Evolutionary conservation across 1,140 invertebrate species (phyloP), one percentile per base, ranked within the genome.

Genomic region (Drosophila insularis): DNA sequence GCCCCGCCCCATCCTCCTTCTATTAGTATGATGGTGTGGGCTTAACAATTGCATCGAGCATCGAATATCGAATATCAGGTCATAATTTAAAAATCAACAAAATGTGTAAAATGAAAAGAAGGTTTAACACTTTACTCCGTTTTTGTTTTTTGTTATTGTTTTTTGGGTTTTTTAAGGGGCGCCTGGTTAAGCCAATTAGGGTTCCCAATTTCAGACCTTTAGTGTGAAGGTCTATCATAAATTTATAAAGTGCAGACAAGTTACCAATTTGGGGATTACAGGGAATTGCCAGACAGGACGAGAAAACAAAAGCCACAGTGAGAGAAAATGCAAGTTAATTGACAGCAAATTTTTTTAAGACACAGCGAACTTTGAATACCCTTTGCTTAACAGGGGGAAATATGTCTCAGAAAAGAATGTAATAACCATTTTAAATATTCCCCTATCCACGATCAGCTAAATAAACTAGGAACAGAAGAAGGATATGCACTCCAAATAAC

Each of bases 181-280:
- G 59, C 43, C 43, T 50, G 43, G 43, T 50, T 61, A 35, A 37
- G 59, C 32, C 39, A 61, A 61, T 40, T 40, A 61, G 61, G 35
- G 63, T 46, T 63, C 46, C 55, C 59, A 68, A 56, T 58, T 56
- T 60, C 55, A 35, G 17, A 61, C 50, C 68, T 40, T 32, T 59
- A 62, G 82, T 81, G 70, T 70, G 78, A 87, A 85, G 81, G 81
- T 87, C 70, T 71, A 74, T 85, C 81, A 85, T 85, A 85, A 85
- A 85, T 85, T 87, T 75, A 71, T 68, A 63, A 85, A 85, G 74
- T 85, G 82, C 82, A 74, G 78, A 85, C 82, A 81, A 79, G 55
- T 71, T 78, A 65, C 72, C 77, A 73, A 76, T 76, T 73, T 50
- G 43, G 64, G 55, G 55, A 60, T 62, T 40, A 59, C 65, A 53